phyloP scores from a whole-genome alignment of 2,888 invertebrate genomes.

The Crepidodera aurea region DNA sequence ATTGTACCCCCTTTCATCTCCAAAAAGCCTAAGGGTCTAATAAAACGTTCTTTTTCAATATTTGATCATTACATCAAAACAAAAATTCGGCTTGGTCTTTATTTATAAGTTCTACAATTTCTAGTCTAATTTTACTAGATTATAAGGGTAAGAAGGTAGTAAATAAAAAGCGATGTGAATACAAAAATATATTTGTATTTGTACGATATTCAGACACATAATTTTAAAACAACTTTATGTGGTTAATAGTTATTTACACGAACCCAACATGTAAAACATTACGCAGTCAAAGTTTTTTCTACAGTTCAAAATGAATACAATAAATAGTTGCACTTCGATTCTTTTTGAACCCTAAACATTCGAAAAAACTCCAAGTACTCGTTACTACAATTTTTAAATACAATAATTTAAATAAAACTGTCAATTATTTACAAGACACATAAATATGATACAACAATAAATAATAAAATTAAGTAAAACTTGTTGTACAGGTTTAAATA shows the following conservation, averaged over 20 bases:
- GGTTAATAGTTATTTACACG: neutral
- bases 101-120: too few species aligned
- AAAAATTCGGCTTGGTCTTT: too few species aligned
- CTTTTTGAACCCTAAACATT: slow-evolving; percentile 1
- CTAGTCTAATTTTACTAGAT: too few species aligned
- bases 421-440: slow-evolving; percentile 26
- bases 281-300: slow-evolving; percentile 17
- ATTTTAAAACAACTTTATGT: neutral
- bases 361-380: slow-evolving; percentile 32
- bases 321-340: neutral
- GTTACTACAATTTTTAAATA: neutral
- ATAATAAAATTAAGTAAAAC: slow-evolving; percentile 13
- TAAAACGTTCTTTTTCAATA: too few species aligned
- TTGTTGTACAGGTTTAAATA: neutral
- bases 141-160: too few species aligned
- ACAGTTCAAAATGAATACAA: slow-evolving; percentile 18
- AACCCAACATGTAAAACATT: neutral
- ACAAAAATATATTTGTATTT: neutral
- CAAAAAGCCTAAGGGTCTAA: too few species aligned
- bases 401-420: slow-evolving; percentile 13
- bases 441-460: slow-evolving; percentile 30
- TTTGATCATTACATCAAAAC: too few species aligned
- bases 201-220: neutral
- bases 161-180: neutral
- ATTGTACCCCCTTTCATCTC: too few species aligned